A percentile compares a stretch with the other conserved stretches of the same genome.
These are phyloP conservation scores for Gryon sp. DNA, from an alignment of 1,140 invertebrate species.

Conservation along the genomic window DNA sequence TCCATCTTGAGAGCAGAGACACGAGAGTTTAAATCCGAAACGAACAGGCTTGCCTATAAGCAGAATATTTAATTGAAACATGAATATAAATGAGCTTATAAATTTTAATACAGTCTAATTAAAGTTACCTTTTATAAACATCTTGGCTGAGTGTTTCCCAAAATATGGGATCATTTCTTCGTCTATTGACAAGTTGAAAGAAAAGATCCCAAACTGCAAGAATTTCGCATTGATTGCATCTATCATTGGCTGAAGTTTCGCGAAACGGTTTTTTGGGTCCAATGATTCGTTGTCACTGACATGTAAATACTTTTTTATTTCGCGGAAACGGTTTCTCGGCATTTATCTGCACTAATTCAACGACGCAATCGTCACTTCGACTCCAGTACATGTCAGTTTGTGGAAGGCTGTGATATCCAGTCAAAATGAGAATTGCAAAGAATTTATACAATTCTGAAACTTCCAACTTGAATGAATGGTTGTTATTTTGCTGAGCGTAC, in stretches of 20 bases:
- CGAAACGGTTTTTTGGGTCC: slow-evolving; percentile 61
- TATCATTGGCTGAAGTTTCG: slow-evolving; percentile 64
- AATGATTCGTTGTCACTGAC: slow-evolving; percentile 66
- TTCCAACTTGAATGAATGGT: background rate
- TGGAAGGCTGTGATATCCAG: background rate
- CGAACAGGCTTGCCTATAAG: slow-evolving; percentile 3
- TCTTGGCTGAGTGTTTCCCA: slow-evolving; percentile 77
- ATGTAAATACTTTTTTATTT: slow-evolving; percentile 54
- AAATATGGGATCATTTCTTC: slow-evolving; percentile 80
- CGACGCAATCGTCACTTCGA: slow-evolving; percentile 1
- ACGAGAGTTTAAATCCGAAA: slow-evolving; percentile 8
- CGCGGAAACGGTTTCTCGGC: slow-evolving; percentile 5
- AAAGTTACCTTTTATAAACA: slow-evolving; percentile 72
- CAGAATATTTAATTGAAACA: background rate
- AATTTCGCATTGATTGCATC: slow-evolving; percentile 70
- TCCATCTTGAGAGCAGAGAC: slow-evolving; percentile 10
- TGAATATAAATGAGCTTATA: background rate
- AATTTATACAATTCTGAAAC: slow-evolving; percentile 1
- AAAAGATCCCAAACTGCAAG: slow-evolving; percentile 72
- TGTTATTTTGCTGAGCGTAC: slow-evolving; percentile 1
- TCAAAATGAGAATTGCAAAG: slow-evolving; percentile 1
- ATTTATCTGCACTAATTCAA: slow-evolving; percentile 5
- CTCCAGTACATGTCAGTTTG: slow-evolving; percentile 11
- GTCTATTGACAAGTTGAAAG: slow-evolving; percentile 75
- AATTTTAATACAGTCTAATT: background rate